A percentile compares a stretch with the other conserved stretches of the same genome.
phyloP scores from a whole-genome alignment of 2,113 vertebrate species.

The Jacana jacana region DNA sequence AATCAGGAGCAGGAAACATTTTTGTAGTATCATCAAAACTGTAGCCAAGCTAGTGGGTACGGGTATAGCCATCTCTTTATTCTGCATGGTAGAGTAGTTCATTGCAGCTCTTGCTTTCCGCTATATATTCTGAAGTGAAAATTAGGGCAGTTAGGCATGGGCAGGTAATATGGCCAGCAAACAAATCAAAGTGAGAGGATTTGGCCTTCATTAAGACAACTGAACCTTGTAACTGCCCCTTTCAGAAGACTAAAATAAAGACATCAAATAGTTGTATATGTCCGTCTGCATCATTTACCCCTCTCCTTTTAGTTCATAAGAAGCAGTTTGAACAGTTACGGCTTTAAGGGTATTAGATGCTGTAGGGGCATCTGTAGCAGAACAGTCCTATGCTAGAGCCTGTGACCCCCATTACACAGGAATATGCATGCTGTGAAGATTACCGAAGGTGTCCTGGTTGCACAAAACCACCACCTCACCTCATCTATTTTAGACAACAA shows the following conservation, averaged over 20 bases:
- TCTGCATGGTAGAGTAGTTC: not conserved
- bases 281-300: not conserved
- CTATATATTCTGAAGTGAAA: not conserved
- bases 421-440: not conserved
- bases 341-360: not conserved
- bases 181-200: not conserved
- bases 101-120: not conserved
- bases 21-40: constrained; percentile 24
- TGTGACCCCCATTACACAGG: not conserved
- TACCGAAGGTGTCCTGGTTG: not conserved
- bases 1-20: not conserved
- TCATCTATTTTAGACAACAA: not conserved
- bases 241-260: constrained; percentile 10
- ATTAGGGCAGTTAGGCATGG: not conserved
- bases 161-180: not conserved
- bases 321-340: not conserved
- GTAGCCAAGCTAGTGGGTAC: not conserved
- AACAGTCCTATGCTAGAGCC: not conserved
- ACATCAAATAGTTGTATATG: not conserved
- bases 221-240: constrained; percentile 15
- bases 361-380: not conserved
- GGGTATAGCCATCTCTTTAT: not conserved
- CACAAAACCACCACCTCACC: not conserved
- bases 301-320: not conserved
- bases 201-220: not conserved